Evolutionary conservation across 30 jellyfish, hydroid and myxozoan species (phyloP).

Genomic region (Phacellophora camtschatica): DNA sequence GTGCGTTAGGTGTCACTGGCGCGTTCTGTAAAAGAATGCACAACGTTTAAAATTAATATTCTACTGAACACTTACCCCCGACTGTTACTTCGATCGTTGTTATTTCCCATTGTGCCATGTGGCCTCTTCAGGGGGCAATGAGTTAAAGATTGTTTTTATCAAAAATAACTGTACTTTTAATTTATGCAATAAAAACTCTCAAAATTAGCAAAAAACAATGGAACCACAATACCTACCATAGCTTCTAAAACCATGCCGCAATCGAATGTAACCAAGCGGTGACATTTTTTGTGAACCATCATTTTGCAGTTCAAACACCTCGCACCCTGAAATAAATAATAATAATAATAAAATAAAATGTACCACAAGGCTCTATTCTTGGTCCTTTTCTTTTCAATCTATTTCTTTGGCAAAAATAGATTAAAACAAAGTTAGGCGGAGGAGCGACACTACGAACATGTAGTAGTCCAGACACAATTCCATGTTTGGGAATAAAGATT

Average conservation of each 20-base stretch:
- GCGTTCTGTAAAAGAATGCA: conserved; percentile 16
- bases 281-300: conserved; percentile 93
- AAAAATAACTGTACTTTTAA: too few species aligned
- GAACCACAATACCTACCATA: neutral
- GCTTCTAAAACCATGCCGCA: conserved; percentile 51
- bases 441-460: neutral
- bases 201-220: too few species aligned
- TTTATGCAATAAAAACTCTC: too few species aligned
- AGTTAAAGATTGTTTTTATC: too few species aligned
- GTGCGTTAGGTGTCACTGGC: conserved; percentile 40
- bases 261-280: conserved; percentile 64
- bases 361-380: too few species aligned
- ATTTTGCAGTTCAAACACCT: conserved; percentile 90
- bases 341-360: neutral
- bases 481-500: too few species aligned
- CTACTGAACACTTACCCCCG: too few species aligned
- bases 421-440: neutral
- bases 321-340: conserved; percentile 65
- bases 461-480: too few species aligned
- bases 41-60: neutral
- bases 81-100: too few species aligned
- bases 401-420: neutral
- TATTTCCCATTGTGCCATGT: too few species aligned
- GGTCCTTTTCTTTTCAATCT: too few species aligned
- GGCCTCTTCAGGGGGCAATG: too few species aligned